phyloP scores from a whole-genome alignment of 2,888 invertebrate genomes.

The Nymphalis urticae region DNA sequence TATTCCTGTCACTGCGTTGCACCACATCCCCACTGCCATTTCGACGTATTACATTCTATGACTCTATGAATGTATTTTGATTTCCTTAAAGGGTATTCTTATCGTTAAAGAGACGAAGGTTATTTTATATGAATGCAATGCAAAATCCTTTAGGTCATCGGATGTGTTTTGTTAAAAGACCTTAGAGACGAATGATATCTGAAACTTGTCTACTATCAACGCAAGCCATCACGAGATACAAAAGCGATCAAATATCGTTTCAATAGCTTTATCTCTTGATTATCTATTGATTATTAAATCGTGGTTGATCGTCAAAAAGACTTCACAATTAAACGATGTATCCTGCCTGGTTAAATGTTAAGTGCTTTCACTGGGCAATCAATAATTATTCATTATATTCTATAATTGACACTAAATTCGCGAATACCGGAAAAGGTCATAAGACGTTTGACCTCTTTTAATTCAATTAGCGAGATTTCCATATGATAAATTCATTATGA shows the following conservation, averaged over 20 bases:
- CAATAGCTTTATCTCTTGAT: slow-evolving; percentile 45
- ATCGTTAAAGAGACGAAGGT: slow-evolving; percentile 9
- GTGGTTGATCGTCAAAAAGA: slow-evolving; percentile 40
- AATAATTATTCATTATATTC: slow-evolving; percentile 68
- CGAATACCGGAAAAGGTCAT: slow-evolving; percentile 58
- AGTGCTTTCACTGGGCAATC: slow-evolving; percentile 68
- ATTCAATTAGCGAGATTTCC: slow-evolving; percentile 52
- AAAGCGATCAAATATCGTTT: slow-evolving; percentile 39
- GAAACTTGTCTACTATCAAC: slow-evolving; percentile 17
- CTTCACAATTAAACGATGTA: slow-evolving; percentile 52
- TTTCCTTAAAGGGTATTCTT: slow-evolving; percentile 1
- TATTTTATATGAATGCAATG: slow-evolving; percentile 3
- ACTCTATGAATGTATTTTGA: slow-evolving; percentile 8
- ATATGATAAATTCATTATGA: neutral
- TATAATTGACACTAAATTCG: slow-evolving; percentile 72
- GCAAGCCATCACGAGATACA: slow-evolving; percentile 22
- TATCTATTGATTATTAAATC: slow-evolving; percentile 47
- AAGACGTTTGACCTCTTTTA: slow-evolving; percentile 62
- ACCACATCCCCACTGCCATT: slow-evolving; percentile 21
- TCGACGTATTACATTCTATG: slow-evolving; percentile 10
- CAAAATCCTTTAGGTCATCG: slow-evolving; percentile 5
- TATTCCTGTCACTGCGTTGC: slow-evolving; percentile 59
- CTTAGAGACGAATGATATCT: slow-evolving; percentile 14
- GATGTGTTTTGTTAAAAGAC: slow-evolving; percentile 6
- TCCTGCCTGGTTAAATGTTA: slow-evolving; percentile 61